Conservation (phyloP, 2,113 vertebrate species). For the Syrrhaptes paradoxus region DNA sequence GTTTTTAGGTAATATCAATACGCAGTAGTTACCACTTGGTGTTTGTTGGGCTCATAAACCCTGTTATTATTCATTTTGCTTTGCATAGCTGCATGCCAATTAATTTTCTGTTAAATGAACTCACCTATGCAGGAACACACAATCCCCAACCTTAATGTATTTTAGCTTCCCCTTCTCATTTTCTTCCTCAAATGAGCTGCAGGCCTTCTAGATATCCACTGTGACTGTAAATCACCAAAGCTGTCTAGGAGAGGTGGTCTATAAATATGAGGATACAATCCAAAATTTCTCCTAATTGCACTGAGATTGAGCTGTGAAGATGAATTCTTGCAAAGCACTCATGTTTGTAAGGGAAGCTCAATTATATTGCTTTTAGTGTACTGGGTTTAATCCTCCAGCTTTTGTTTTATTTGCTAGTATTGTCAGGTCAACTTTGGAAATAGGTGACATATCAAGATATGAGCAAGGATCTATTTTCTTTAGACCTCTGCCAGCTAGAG, state of each 20-base stretch:
- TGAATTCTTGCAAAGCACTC: background rate
- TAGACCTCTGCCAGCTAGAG: background rate
- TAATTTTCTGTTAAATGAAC: background rate
- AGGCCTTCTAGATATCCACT: background rate
- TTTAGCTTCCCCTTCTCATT: background rate
- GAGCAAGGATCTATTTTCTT: background rate
- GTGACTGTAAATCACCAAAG: background rate
- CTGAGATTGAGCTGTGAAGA: background rate
- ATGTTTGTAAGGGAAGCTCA: background rate
- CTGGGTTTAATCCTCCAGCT: background rate
- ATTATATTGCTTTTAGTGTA: background rate
- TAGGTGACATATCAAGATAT: accelerated
- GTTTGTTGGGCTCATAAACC: background rate
- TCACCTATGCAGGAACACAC: background rate
- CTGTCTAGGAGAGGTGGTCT: background rate
- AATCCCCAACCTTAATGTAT: background rate
- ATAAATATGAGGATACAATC: background rate
- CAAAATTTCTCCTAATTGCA: background rate
- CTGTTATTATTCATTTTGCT: background rate
- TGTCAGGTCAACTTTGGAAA: background rate
- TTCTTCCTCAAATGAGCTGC: background rate
- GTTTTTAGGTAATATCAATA: background rate
- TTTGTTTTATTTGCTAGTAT: background rate
- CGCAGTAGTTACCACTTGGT: background rate
- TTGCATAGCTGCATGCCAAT: background rate